phyloP scores from a whole-genome alignment of 1,140 invertebrate species.

The Uloborus diversus region DNA sequence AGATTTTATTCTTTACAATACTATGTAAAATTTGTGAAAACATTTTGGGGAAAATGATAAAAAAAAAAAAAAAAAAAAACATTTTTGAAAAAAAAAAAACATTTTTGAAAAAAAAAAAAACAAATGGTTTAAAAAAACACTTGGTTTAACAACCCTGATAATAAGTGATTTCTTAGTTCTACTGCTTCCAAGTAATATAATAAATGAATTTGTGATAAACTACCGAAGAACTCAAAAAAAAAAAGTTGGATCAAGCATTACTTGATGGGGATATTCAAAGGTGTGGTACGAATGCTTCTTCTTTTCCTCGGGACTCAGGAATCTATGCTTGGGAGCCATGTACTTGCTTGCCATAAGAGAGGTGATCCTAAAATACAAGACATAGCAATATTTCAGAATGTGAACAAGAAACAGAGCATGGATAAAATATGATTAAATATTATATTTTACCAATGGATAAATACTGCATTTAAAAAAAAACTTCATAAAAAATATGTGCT shows the following conservation, averaged over 20 bases:
- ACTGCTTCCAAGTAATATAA: too few relatives aligned
- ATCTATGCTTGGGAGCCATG: not conserved
- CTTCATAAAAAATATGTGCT: not conserved
- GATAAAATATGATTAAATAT: not conserved
- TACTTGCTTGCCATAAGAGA: not conserved
- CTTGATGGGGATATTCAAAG: not conserved
- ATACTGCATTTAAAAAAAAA: not conserved
- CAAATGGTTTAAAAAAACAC: too few relatives aligned
- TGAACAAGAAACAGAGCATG: not conserved
- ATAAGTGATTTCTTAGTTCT: too few relatives aligned
- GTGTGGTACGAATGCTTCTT: conserved; percentile 16
- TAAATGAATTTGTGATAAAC: too few relatives aligned
- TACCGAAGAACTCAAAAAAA: not conserved
- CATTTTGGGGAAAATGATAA: too few relatives aligned
- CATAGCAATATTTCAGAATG: not conserved
- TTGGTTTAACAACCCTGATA: too few relatives aligned
- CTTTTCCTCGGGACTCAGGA: conserved; percentile 1
- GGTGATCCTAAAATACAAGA: not conserved
- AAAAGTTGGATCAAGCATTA: not conserved
- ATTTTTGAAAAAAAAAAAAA: too few relatives aligned
- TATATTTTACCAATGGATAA: not conserved
- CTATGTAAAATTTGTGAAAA: too few relatives aligned
- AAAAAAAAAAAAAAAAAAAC: too few relatives aligned
- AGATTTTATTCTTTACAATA: too few relatives aligned
- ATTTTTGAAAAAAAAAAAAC: too few relatives aligned